Evolutionary conservation across 1,140 invertebrate genomes (phyloP).

Genomic region (Listronotus bonariensis): DNA sequence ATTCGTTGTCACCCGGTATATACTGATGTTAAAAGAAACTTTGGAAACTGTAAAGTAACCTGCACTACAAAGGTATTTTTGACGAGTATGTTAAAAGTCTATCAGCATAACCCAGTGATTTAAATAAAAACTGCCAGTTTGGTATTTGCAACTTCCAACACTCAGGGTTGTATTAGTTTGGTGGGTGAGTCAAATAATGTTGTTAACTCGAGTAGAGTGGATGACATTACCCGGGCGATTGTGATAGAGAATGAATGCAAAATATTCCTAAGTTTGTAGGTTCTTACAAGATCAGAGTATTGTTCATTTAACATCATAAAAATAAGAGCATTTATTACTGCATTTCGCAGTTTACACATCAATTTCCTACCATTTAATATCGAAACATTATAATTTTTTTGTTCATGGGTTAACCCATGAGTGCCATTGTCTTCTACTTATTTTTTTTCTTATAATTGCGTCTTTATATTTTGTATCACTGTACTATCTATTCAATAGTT

Average conservation of each 20-base stretch:
- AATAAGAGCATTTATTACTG: slow-evolving; percentile 47
- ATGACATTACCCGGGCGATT: slow-evolving; percentile 37
- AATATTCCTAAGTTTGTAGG: slow-evolving; percentile 39
- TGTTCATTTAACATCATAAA: slow-evolving; percentile 45
- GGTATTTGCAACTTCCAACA: slow-evolving; percentile 45
- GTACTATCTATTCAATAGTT: slow-evolving; percentile 11
- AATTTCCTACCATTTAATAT: slow-evolving; percentile 47
- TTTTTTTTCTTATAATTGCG: slow-evolving; percentile 31
- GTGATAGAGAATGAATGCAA: slow-evolving; percentile 36
- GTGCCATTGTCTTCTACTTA: slow-evolving; percentile 49
- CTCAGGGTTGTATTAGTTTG: slow-evolving; percentile 45
- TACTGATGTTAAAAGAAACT: no score
- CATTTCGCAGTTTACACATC: slow-evolving; percentile 33
- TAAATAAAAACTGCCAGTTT: slow-evolving; percentile 30
- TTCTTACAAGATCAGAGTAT: slow-evolving; percentile 44
- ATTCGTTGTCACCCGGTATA: no score
- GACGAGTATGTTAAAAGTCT: no score
- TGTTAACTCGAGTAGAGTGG: slow-evolving; percentile 28
- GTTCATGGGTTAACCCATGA: slow-evolving; percentile 38
- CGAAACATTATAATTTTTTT: slow-evolving; percentile 42
- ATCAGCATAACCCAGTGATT: slow-evolving; percentile 19
- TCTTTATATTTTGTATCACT: slow-evolving; percentile 20
- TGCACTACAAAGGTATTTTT: no score
- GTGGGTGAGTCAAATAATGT: slow-evolving; percentile 23
- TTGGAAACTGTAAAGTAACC: no score